Base-by-base conservation (phyloP, 1,140 invertebrate genomes). In the Achroia grisella region DNA sequence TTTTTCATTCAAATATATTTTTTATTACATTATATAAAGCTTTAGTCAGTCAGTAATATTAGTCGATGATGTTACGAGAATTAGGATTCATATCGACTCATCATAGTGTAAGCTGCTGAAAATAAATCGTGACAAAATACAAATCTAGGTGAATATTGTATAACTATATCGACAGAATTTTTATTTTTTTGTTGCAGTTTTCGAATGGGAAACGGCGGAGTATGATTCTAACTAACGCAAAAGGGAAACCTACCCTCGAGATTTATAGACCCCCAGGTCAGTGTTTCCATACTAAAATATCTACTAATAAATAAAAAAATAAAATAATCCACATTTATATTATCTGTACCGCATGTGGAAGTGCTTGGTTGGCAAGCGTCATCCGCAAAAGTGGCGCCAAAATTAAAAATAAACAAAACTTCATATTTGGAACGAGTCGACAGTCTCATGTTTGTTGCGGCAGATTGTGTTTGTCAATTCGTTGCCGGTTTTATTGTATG, bases 211-310 rank as follows among this genome's bases (percentile, higher is more conserved):
- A 89, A 63, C 81, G 86, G 47, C 86, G 87, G 56, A 89, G 88
- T 66, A 88, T 89, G 61, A 80, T 87, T 31, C 80, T 89, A 49
- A 82, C 87, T 13, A 87, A 88, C 40, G 78, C 87, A 8, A 88
- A 89, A 67, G 89, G 88, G 37, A 95, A 95, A 82, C 94, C 94
- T 4, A 93, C 93, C 13, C 89, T 95, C 76, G 93, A 95, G 87
- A 94, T 95, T 61, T 95, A 96, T 76, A 89, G 94, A 68, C 94
- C 94, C 12, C 94, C 94, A 74, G 95, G 94, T 93, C 85, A 88
- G 67, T 57, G 45, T 35, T 10, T n/a, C 9, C 48, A 32, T 37
- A 57, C 28, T 48, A 48, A 40, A 23, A 37, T n/a, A 12, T 9
- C 28, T 10, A 23, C 39, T 31, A 42, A 42, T 32, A 36, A 39